Evolutionary conservation across 2,797 vertebrate genomes (phyloP).

Genomic region (Hoplostethus atlanticus): DNA sequence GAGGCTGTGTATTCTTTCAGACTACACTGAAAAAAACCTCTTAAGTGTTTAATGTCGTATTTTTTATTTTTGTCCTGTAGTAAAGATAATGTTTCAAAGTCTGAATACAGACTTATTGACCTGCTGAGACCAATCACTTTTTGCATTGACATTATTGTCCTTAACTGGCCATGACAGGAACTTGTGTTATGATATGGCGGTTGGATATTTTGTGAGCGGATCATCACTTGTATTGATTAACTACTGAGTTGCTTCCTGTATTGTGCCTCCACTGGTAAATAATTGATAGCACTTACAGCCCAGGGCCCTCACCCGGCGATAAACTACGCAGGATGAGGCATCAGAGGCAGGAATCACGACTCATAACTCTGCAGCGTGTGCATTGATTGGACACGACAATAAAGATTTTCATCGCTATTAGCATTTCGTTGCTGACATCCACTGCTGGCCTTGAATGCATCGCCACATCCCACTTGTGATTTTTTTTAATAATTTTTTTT

Average conservation of each 20-base stretch:
- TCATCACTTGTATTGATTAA: slow-evolving; percentile 79
- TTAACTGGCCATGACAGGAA: slow-evolving; percentile 49
- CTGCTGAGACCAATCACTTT: background rate
- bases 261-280: slow-evolving; percentile 77
- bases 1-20: no score
- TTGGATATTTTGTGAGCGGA: slow-evolving; percentile 51
- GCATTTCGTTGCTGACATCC: slow-evolving; percentile 17
- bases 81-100: slow-evolving; percentile 5
- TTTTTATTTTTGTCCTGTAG: background rate
- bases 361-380: slow-evolving; percentile 47
- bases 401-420: slow-evolving; percentile 40
- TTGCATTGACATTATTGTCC: slow-evolving; percentile 34
- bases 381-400: slow-evolving; percentile 50
- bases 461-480: background rate
- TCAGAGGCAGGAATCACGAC: slow-evolving; percentile 39
- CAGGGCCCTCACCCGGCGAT: slow-evolving; percentile 60
- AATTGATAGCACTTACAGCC: slow-evolving; percentile 77
- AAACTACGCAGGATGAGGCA: slow-evolving; percentile 57
- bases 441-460: background rate
- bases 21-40: no score
- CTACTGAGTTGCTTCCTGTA: slow-evolving; percentile 77
- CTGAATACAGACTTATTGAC: background rate
- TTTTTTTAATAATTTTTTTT: background rate
- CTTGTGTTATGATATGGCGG: slow-evolving; percentile 40
- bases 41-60: background rate